Base-by-base conservation (phyloP, 2,797 vertebrate species). In the Thunnus albacares region DNA sequence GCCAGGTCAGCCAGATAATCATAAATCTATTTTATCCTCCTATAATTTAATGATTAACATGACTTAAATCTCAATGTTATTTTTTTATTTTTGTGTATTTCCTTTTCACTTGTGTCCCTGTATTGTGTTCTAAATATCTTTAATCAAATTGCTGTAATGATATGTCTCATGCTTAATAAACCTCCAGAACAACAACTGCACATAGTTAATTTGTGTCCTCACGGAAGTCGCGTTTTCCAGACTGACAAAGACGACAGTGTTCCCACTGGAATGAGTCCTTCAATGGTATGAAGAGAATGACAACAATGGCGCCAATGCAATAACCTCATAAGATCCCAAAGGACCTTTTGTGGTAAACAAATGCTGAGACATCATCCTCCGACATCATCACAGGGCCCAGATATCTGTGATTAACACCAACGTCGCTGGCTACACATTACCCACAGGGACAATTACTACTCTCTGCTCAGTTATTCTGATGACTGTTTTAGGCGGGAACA, bases 291-390 rank as follows among this genome's bases (percentile, higher is more conserved):
- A 83, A 33, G 62, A 82, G 72, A 65, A 88, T 58, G 78, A 68
- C 81, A 76, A 95, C 92, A 91, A 82, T 75, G 80, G 74, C 62
- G 22, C 81, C 72, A 83, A 64, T 60, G 77, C 69, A 73, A 61
- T 80, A 88, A 82, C 78, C 70, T 81, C 71, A 78, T 69, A 66
- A 74, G 43, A 56, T 80, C 74, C 76, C 55, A 65, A 80, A 74
- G 58, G 69, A 85, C 65, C 60, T 70, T 79, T 75, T 74, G 80
- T 82, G 47, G 69, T 66, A 70, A 80, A 78, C 20, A 56, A 79
- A 81, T 2, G 26, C 67, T 72, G 61, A 79, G 55, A 43, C 35
- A n/a, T 73, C 55, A 43, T 73, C 41, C 30, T 18, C 28, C 41
- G 55, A 43, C 35, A n/a, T 33, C 61, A 63, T 57, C 43, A 64